phyloP scores from a whole-genome alignment of 1,140 invertebrate species.

The Leptinotarsa lineolata region DNA sequence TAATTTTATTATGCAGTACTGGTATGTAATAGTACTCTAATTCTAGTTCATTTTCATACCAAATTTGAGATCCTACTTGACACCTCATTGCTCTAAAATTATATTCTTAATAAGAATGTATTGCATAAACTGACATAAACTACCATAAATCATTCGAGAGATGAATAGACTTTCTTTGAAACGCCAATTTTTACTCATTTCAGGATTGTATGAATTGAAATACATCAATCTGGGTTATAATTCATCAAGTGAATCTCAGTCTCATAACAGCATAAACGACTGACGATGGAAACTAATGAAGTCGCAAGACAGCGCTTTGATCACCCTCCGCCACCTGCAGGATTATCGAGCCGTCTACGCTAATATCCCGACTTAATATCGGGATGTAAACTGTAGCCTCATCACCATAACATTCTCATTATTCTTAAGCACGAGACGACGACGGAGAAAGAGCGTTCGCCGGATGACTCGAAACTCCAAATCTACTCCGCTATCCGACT shows the following conservation, averaged over 20 bases:
- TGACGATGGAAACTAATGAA: slow-evolving; percentile 28
- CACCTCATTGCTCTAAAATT: too few species aligned
- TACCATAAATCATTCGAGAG: too few species aligned
- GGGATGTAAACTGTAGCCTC: slow-evolving; percentile 46
- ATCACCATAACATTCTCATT: slow-evolving; percentile 55
- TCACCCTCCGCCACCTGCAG: slow-evolving; percentile 37
- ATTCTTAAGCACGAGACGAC: slow-evolving; percentile 40
- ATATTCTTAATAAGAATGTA: too few species aligned
- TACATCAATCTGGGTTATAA: neutral
- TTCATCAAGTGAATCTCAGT: neutral
- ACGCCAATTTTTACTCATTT: too few species aligned
- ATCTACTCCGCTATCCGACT: slow-evolving; percentile 45
- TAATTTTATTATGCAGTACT: too few species aligned
- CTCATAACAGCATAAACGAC: slow-evolving; percentile 14
- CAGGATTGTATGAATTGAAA: neutral
- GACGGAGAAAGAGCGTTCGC: slow-evolving; percentile 23
- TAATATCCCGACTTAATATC: slow-evolving; percentile 51
- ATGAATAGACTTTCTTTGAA: too few species aligned
- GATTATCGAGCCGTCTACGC: slow-evolving; percentile 41
- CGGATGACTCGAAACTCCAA: slow-evolving; percentile 39
- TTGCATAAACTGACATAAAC: too few species aligned
- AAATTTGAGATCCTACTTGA: too few species aligned
- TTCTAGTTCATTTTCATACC: too few species aligned
- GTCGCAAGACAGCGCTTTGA: slow-evolving; percentile 33
- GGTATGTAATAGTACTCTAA: too few species aligned